These are phyloP conservation scores for Eulemur macaco DNA, from an alignment of 2,113 vertebrate genomes.

Conservation along the genomic window DNA sequence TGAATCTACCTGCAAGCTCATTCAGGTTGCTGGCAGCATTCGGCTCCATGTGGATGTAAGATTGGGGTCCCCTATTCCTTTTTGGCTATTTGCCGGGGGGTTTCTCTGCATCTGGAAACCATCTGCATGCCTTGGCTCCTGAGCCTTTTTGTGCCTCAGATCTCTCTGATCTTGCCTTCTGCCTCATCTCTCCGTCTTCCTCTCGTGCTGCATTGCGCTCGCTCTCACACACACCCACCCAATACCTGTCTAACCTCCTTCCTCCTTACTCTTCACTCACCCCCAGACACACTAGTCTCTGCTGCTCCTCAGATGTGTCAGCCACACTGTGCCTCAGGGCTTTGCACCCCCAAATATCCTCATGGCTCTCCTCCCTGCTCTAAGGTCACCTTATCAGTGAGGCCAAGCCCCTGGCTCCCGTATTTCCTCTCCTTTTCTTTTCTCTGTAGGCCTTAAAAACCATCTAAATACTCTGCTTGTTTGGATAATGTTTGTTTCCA, in stretches of 20 bases:
- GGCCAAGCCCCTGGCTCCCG: too few relatives aligned
- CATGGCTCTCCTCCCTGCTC: neutral
- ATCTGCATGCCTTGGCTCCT: neutral
- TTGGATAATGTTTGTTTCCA: neutral
- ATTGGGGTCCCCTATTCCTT: neutral
- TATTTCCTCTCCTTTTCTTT: neutral
- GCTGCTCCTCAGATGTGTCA: neutral
- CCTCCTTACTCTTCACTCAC: neutral
- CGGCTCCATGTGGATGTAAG: neutral
- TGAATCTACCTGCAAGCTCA: neutral
- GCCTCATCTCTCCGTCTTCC: too few relatives aligned
- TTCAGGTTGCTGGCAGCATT: neutral
- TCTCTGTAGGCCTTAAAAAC: neutral
- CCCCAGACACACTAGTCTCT: neutral
- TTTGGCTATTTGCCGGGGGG: neutral
- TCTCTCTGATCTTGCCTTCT: too few relatives aligned
- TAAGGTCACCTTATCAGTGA: neutral
- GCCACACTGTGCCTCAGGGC: neutral
- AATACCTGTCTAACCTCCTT: neutral
- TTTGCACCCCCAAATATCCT: neutral
- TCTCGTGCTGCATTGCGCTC: neutral
- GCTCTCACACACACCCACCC: too few relatives aligned
- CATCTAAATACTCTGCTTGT: neutral
- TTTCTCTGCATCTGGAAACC: neutral
- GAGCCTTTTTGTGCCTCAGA: neutral